A percentile compares a stretch with the other conserved stretches of the same genome.
These are phyloP conservation scores for Piprites chloris DNA, from an alignment of 2,113 vertebrate species.

Conservation along the genomic window DNA sequence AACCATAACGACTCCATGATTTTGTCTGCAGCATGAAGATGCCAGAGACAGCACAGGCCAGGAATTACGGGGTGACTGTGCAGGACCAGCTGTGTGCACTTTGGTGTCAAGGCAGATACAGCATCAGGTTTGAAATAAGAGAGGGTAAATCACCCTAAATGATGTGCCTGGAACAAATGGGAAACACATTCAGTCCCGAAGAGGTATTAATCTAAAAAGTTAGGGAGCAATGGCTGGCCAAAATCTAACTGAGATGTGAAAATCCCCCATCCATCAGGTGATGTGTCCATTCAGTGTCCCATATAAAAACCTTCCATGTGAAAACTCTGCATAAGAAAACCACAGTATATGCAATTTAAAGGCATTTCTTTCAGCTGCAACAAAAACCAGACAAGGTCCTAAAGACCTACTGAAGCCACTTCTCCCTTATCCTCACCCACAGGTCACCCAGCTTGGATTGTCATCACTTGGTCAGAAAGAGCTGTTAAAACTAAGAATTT, in stretches of 20 bases:
- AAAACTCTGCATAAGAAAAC: background rate
- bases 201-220: background rate
- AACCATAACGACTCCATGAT: background rate
- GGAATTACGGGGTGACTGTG: background rate
- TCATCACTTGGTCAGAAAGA: background rate
- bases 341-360: background rate
- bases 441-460: background rate
- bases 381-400: background rate
- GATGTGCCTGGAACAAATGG: background rate
- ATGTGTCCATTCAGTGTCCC: background rate
- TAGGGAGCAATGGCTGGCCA: background rate
- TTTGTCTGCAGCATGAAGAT: background rate
- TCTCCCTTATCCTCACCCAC: background rate
- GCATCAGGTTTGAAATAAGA: background rate
- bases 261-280: background rate
- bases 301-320: accelerated
- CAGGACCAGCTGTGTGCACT: background rate
- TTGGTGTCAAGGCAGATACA: background rate
- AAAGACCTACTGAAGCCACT: background rate
- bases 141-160: background rate
- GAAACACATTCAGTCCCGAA: background rate
- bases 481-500: background rate
- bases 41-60: background rate
- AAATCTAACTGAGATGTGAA: background rate
- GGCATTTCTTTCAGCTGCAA: background rate